Base-by-base conservation (phyloP, 1,140 invertebrate genomes). In the Brachionus angularis region DNA sequence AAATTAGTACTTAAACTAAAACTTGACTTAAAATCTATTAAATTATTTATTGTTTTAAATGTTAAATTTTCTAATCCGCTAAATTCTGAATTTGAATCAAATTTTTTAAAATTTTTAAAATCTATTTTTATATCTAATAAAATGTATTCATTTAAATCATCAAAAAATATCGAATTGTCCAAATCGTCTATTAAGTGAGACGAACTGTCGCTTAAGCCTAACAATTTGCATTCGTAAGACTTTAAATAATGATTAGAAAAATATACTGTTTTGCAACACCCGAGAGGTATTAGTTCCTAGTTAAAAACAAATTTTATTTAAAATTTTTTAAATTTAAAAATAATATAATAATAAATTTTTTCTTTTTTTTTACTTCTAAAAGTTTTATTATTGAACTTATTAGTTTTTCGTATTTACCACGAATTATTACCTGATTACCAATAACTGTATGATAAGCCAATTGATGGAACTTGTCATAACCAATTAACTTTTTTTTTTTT, bases 171-270 rank as follows among this genome's bases (percentile, higher is more conserved):
- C 1, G 39, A 31, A 39, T 58, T 21, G 27, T 64, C 44, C 34
- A 47, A 4, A 27, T 64, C 25, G 10, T 67, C 44, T 5, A 10
- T 33, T n/a, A 33, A 50, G 3, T 47, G 0, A 50, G 21, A 5
- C 23, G 16, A 29, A n/a, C n/a, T n/a, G n/a, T 67, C 42, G 12
- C 62, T 47, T 16, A 67, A 18, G 14, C 62, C 62, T 18, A 67
- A 27, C 7, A 67, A 42, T 46, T 67, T 67, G 31, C 62, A 67
- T 50, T 67, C 47, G 47, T 67, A 67, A 23, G 62, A 67, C 33
- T 67, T 50, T 16, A 67, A 46, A 29, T 67, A 67, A 18, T 67
- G 14, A 10, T 16, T n/a, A 0, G 62, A 67, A 34, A 47, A 67
- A 23, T 47, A 25, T n/a, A 47, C 47, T 36, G 62, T 27, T 46